Conservation (phyloP, 1,140 invertebrate species). For the Orchesella cincta region DNA sequence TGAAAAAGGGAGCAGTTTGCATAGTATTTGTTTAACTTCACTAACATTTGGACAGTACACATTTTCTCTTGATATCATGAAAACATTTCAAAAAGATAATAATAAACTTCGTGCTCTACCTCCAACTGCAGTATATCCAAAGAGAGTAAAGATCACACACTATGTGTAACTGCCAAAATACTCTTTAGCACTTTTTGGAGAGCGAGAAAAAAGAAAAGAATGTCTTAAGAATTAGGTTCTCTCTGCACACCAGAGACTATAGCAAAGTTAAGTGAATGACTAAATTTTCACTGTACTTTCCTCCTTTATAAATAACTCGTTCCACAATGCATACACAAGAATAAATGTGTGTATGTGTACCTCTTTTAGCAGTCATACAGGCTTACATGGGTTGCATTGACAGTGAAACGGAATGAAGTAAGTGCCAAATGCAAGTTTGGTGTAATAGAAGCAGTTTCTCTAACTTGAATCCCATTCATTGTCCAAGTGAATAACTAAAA, state of each 20-base stretch:
- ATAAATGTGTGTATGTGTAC: neutral
- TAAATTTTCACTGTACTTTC: constrained; percentile 22
- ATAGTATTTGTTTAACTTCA: constrained; percentile 16
- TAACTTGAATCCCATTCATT: constrained; percentile 4
- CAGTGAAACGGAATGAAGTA: neutral
- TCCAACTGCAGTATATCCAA: neutral
- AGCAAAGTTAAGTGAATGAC: constrained; percentile 15
- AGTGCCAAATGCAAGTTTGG: constrained; percentile 24
- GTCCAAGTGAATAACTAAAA: constrained; percentile 19
- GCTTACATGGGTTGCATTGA: neutral
- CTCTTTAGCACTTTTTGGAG: constrained; percentile 3
- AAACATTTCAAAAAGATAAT: constrained; percentile 14
- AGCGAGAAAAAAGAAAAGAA: constrained; percentile 12
- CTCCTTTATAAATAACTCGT: neutral
- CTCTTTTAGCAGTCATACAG: neutral
- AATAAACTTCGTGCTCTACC: constrained; percentile 2
- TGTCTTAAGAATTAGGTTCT: constrained; percentile 26
- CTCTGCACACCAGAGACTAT: neutral
- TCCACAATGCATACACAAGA: neutral
- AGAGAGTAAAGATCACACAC: constrained; percentile 21
- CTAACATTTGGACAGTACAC: neutral
- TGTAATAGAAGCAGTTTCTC: neutral
- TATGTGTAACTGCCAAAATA: constrained; percentile 25
- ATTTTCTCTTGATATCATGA: constrained; percentile 7
- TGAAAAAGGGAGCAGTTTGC: neutral